Conservation (phyloP, 1,140 invertebrate genomes). For the Hylyphantes graminicola region DNA sequence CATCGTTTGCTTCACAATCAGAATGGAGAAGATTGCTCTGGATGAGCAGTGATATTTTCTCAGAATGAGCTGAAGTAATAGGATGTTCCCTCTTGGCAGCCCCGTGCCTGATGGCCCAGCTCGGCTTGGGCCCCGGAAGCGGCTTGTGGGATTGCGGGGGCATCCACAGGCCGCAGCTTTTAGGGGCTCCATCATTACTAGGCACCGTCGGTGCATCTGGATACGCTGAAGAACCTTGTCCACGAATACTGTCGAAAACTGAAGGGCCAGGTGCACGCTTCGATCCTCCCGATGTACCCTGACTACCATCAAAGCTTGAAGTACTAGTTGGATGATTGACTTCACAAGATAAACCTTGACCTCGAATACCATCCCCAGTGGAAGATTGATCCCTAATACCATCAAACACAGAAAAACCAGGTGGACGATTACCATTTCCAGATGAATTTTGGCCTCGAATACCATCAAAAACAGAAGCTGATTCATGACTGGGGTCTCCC, state of each 20-base stretch:
- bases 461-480: not conserved
- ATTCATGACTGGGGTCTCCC: not conserved
- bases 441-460: not conserved
- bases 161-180: conserved; percentile 36
- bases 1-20: conserved; percentile 31
- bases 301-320: too few relatives aligned
- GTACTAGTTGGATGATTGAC: too few relatives aligned
- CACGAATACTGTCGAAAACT: too few relatives aligned
- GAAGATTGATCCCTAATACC: not conserved
- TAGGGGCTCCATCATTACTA: not conserved
- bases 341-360: too few relatives aligned
- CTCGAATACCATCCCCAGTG: not conserved
- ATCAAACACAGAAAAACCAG: not conserved
- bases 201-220: not conserved
- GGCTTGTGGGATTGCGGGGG: conserved; percentile 39
- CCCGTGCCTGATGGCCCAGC: conserved; percentile 44
- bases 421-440: not conserved
- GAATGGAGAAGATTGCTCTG: conserved; percentile 22
- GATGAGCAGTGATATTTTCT: conserved; percentile 25
- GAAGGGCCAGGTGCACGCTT: too few relatives aligned
- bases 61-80: conserved; percentile 34
- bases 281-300: too few relatives aligned
- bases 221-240: not conserved
- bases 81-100: conserved; percentile 41
- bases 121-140: conserved; percentile 41